These are phyloP conservation scores for Drosophila ogumai DNA, from an alignment of 1,140 invertebrate genomes.

Conservation along the genomic window DNA sequence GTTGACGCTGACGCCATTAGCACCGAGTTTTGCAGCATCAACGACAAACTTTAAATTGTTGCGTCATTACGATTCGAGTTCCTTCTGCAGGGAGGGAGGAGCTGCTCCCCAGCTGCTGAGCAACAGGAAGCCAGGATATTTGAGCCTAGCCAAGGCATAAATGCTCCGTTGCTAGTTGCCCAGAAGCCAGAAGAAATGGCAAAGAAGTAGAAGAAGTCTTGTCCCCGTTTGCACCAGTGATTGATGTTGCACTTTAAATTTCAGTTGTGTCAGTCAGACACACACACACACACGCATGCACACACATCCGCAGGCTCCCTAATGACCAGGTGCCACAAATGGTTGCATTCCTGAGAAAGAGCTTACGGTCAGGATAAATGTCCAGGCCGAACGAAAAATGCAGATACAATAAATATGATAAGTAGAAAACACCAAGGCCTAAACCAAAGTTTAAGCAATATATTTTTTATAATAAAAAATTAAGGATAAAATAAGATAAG, in stretches of 20 bases:
- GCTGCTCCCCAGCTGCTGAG: constrained; percentile 9
- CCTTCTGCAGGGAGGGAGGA: not conserved
- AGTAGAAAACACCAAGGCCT: too few relatives aligned
- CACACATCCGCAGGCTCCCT: constrained; percentile 13
- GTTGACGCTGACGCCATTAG: constrained; percentile 80
- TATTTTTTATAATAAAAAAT: not conserved
- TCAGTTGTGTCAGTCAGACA: constrained; percentile 43
- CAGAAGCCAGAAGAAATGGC: constrained; percentile 21
- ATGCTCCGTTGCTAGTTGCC: constrained; percentile 13
- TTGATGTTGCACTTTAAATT: constrained; percentile 56
- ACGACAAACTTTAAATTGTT: constrained; percentile 83
- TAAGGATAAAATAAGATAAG: not conserved
- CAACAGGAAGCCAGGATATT: constrained; percentile 55
- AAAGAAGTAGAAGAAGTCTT: constrained; percentile 26
- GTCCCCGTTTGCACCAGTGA: constrained; percentile 46
- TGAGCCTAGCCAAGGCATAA: constrained; percentile 48
- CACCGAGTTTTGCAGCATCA: constrained; percentile 81
- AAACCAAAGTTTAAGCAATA: not conserved
- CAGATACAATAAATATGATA: constrained; percentile 9
- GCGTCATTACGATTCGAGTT: constrained; percentile 81
- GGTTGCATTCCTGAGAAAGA: constrained; percentile 18
- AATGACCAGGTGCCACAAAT: constrained; percentile 55
- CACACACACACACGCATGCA: not conserved
- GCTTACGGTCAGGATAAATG: constrained; percentile 1
- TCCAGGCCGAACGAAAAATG: not conserved